A percentile compares a stretch with the other conserved stretches of the same genome.
These are phyloP conservation scores for Ahaetulla prasina DNA, from an alignment of 2,113 vertebrate species.

Conservation along the genomic window DNA sequence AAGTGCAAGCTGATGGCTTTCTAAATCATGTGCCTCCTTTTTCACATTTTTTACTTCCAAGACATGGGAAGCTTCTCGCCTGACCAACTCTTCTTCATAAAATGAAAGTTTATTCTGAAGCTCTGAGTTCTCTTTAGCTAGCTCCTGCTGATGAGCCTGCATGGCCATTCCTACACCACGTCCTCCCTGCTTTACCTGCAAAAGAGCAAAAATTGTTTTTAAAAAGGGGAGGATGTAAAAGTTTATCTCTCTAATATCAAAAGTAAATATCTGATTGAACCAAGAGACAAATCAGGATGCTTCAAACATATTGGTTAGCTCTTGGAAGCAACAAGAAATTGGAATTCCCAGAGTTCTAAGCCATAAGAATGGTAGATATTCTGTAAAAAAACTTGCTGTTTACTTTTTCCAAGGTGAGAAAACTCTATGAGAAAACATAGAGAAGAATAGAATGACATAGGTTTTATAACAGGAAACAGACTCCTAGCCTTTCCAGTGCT, in stretches of 20 bases:
- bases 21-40: constrained; percentile 90
- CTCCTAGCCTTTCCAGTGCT: background rate
- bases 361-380: background rate
- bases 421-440: background rate
- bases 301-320: background rate
- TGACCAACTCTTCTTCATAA: constrained; percentile 90
- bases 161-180: constrained; percentile 61
- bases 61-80: constrained; percentile 84
- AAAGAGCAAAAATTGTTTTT: background rate
- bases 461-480: background rate
- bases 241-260: background rate
- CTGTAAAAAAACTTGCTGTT: background rate
- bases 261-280: background rate
- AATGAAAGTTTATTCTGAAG: constrained; percentile 92
- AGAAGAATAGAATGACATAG: background rate
- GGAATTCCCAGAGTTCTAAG: background rate
- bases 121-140: constrained; percentile 85
- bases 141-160: constrained; percentile 85
- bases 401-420: background rate
- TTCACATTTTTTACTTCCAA: constrained; percentile 85
- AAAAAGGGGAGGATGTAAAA: background rate
- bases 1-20: constrained; percentile 83
- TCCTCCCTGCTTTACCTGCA: constrained; percentile 83
- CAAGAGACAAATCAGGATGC: background rate
- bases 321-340: background rate